Evolutionary conservation across 2,797 vertebrate species (phyloP).

Genomic region (Gorsachius magnificus): DNA sequence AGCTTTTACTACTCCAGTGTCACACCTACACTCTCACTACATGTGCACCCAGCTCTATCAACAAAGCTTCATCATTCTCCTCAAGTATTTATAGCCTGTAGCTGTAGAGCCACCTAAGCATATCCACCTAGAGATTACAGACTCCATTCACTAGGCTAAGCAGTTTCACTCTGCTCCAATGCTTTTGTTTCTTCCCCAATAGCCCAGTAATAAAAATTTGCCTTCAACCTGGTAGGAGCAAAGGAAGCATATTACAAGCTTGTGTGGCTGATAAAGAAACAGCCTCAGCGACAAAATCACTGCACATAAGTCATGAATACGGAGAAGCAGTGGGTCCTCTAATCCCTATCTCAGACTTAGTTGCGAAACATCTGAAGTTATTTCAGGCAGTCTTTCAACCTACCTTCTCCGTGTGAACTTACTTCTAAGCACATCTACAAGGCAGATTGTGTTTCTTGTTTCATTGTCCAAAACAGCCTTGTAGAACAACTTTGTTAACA

Average conservation of each 20-base stretch:
- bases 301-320: not conserved
- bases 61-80: not conserved
- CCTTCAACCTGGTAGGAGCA: not conserved
- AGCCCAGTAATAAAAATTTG: not conserved
- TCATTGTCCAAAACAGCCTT: not conserved
- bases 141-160: not conserved
- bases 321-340: not conserved
- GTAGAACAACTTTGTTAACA: not conserved
- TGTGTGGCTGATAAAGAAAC: not conserved
- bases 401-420: not conserved
- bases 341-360: not conserved
- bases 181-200: not conserved
- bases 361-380: not conserved
- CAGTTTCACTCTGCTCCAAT: not conserved
- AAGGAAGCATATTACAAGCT: not conserved
- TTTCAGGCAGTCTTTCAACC: not conserved
- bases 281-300: not conserved
- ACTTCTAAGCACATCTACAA: not conserved
- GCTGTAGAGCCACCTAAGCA: not conserved
- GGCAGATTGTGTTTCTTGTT: not conserved
- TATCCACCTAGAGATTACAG: not conserved
- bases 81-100: not conserved
- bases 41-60: not conserved
- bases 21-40: not conserved
- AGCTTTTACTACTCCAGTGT: not conserved